Conservation (phyloP, 2,113 vertebrate genomes). For the Entomyzon cyanotis region DNA sequence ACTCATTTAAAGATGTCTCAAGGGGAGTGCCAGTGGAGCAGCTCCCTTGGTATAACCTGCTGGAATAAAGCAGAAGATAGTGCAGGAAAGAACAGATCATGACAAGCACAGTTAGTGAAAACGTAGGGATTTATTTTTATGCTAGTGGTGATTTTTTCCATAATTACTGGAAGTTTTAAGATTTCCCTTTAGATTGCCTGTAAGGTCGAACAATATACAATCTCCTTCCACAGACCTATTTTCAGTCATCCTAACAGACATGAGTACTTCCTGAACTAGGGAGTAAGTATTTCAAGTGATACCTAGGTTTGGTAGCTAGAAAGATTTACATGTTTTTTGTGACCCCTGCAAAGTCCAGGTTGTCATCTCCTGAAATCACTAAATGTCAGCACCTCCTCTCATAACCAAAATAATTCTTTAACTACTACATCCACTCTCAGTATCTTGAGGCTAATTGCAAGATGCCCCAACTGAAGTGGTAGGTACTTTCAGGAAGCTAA, state of each 20-base stretch:
- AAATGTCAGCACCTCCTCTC: background rate
- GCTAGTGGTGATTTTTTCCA: background rate
- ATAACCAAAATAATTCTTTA: background rate
- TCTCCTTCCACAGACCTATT: background rate
- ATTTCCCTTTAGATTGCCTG: background rate
- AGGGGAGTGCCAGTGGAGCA: background rate
- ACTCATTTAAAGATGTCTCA: background rate
- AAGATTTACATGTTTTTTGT: background rate
- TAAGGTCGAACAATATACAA: background rate
- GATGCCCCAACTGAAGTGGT: background rate
- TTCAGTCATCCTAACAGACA: background rate
- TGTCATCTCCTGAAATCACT: background rate
- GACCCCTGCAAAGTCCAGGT: background rate
- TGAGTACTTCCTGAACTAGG: background rate
- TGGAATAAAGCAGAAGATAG: slow-evolving; percentile 40
- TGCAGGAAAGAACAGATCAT: slow-evolving; percentile 36
- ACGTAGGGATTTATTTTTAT: background rate
- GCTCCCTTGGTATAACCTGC: background rate
- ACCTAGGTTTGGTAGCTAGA: background rate
- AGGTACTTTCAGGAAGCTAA: background rate
- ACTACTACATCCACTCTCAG: background rate
- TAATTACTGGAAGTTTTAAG: background rate
- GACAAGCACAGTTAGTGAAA: slow-evolving; percentile 54
- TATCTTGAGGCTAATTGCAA: background rate
- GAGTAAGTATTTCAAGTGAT: background rate